Percentiles rank a stretch among this genome's conserved stretches.
These are phyloP conservation scores for Aphidius gifuensis DNA, from an alignment of 1,140 invertebrate genomes.

Conservation along the genomic window DNA sequence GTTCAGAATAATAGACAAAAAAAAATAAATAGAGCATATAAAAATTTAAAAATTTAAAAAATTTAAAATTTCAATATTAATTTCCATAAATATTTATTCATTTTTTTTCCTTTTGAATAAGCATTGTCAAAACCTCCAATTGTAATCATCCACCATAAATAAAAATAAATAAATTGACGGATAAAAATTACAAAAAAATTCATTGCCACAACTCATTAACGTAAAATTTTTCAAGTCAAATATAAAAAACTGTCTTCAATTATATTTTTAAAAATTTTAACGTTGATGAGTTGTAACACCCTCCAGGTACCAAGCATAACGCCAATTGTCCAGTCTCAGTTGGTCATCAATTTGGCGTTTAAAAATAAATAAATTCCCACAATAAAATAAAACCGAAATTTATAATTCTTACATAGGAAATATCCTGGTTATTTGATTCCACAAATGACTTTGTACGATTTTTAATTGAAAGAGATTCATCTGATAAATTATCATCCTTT, in stretches of 20 bases:
- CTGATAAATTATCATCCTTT: too few relatives aligned
- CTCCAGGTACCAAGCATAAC: constrained; percentile 16
- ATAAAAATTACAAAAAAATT: neutral
- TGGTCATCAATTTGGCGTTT: constrained; percentile 29
- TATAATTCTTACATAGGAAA: constrained; percentile 15
- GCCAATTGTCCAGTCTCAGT: constrained; percentile 34
- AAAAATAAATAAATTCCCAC: neutral
- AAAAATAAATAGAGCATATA: too few relatives aligned
- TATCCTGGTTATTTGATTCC: constrained; percentile 3
- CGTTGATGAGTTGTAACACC: neutral
- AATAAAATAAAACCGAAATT: neutral
- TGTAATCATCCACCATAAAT: neutral
- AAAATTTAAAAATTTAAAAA: too few relatives aligned
- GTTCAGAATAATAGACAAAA: too few relatives aligned
- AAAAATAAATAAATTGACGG: neutral
- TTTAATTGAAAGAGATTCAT: too few relatives aligned
- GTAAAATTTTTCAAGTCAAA: neutral
- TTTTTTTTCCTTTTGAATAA: too few relatives aligned
- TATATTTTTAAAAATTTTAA: neutral
- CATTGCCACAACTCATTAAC: too few relatives aligned
- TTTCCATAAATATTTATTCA: neutral
- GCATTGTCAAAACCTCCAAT: neutral
- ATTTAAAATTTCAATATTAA: too few relatives aligned
- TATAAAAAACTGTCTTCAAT: neutral
- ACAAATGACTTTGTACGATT: neutral